Conservation (phyloP, 2,888 invertebrate genomes). For the Rhagonycha lutea region DNA sequence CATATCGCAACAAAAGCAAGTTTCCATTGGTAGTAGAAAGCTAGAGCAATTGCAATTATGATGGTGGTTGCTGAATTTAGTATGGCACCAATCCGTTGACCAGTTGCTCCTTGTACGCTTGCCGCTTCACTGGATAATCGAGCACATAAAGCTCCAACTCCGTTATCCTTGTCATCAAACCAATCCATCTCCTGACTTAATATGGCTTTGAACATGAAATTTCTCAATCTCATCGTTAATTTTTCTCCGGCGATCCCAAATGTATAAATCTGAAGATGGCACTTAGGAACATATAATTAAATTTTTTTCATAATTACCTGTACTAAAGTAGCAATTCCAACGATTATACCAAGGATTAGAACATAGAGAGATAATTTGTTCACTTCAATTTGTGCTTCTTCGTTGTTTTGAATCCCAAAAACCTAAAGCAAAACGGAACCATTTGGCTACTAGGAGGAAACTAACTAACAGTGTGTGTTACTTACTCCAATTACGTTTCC, state of each 20-base stretch:
- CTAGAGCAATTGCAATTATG: constrained; percentile 64
- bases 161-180: constrained; percentile 64
- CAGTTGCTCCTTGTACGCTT: constrained; percentile 83
- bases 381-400: constrained; percentile 61
- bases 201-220: constrained; percentile 67
- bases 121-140: constrained; percentile 77
- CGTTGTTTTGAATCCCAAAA: constrained; percentile 56
- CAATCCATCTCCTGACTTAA: constrained; percentile 75
- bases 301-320: constrained; percentile 58
- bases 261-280: constrained; percentile 13
- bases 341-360: constrained; percentile 65
- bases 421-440: constrained; percentile 47
- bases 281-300: neutral
- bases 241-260: constrained; percentile 80
- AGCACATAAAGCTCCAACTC: constrained; percentile 66
- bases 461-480: constrained; percentile 14
- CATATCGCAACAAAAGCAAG: constrained; percentile 72
- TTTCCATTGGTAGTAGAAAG: constrained; percentile 75
- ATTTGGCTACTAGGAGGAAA: neutral
- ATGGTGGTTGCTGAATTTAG: constrained; percentile 74
- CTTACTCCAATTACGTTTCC: constrained; percentile 71
- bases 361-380: constrained; percentile 68
- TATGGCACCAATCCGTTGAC: constrained; percentile 77
- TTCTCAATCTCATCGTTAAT: constrained; percentile 74
- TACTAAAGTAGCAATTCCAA: constrained; percentile 68